A percentile compares a stretch with the other conserved stretches of the same genome.
Conservation (phyloP, 2,113 vertebrate species). For the Bubo bubo region DNA sequence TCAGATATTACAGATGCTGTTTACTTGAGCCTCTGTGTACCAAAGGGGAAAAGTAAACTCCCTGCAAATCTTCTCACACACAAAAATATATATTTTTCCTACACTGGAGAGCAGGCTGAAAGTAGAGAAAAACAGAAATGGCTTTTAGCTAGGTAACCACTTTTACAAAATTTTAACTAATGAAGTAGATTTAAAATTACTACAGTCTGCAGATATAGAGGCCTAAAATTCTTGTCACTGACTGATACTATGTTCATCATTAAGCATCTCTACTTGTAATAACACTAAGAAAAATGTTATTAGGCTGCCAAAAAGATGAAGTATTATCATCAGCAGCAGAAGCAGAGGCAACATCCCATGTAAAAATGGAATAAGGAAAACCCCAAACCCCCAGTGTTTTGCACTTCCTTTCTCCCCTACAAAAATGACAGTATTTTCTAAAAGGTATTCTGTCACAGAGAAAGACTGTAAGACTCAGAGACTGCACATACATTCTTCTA, state of each 20-base stretch:
- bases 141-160: not conserved
- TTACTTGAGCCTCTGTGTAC: slow-evolving; percentile 4
- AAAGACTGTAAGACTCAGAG: not conserved
- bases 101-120: not conserved
- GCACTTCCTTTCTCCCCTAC: not conserved
- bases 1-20: slow-evolving; percentile 24
- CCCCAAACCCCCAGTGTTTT: not conserved
- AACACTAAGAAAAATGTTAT: not conserved
- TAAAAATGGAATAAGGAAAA: not conserved
- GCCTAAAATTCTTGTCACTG: not conserved
- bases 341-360: not conserved
- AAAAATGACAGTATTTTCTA: not conserved
- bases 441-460: not conserved
- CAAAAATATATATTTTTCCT: not conserved
- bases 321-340: not conserved
- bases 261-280: not conserved
- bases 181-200: not conserved
- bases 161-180: slow-evolving; percentile 2
- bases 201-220: not conserved
- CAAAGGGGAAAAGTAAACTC: slow-evolving; percentile 15
- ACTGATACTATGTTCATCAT: not conserved
- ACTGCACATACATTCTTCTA: not conserved
- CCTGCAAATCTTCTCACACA: not conserved
- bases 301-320: not conserved
- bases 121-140: not conserved